Conservation (phyloP, 2,888 invertebrate genomes). For the Drosophila mettleri region DNA sequence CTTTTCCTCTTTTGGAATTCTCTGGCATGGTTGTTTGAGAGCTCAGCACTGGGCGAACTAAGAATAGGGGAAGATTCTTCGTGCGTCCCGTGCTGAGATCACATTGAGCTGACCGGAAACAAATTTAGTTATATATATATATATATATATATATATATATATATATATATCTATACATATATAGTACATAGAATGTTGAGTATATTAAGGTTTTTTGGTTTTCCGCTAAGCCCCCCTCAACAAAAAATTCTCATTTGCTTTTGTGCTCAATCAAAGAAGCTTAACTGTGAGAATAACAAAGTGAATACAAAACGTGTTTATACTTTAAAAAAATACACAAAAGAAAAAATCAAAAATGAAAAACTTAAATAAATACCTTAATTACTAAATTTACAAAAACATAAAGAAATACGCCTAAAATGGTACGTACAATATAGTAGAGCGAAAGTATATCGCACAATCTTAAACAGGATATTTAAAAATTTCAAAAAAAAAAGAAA, state of each 20-base stretch:
- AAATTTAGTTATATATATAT: slow-evolving; percentile 28
- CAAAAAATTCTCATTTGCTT: slow-evolving; percentile 78
- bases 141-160: slow-evolving; percentile 25
- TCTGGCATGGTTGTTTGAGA: slow-evolving; percentile 7
- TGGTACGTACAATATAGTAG: slow-evolving; percentile 56
- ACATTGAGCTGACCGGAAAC: slow-evolving; percentile 17
- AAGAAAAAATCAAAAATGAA: slow-evolving; percentile 38
- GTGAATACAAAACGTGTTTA: slow-evolving; percentile 58
- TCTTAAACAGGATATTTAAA: slow-evolving; percentile 39
- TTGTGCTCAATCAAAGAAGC: slow-evolving; percentile 85
- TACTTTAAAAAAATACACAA: slow-evolving; percentile 39
- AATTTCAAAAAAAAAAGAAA: slow-evolving; percentile 15
- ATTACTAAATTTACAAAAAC: slow-evolving; percentile 49
- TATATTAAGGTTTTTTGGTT: slow-evolving; percentile 55
- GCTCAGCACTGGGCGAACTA: slow-evolving; percentile 66
- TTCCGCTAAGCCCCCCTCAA: slow-evolving; percentile 43
- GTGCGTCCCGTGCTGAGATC: slow-evolving; percentile 58
- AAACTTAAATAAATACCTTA: slow-evolving; percentile 23
- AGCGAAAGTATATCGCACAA: slow-evolving; percentile 52
- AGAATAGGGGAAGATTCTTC: slow-evolving; percentile 84
- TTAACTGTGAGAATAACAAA: slow-evolving; percentile 84
- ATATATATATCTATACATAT: slow-evolving; percentile 2
- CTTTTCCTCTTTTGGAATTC: slow-evolving; percentile 6
- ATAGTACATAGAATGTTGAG: slow-evolving; percentile 37
- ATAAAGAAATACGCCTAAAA: slow-evolving; percentile 51